phyloP scores from a whole-genome alignment of 30 jellyfish, hydroid and myxozoan species.

The Hydractinia symbiolongicarpus region DNA sequence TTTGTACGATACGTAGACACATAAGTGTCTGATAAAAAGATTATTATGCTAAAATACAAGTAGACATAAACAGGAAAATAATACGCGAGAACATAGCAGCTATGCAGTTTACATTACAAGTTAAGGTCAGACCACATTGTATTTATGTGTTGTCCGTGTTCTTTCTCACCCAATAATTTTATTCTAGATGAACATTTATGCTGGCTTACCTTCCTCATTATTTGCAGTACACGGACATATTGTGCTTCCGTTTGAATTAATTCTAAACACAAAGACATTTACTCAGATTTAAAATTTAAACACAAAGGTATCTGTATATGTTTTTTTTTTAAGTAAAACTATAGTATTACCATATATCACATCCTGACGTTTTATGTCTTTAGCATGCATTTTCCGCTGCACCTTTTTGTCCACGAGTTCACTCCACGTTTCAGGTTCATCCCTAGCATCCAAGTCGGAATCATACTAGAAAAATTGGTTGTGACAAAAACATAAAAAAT shows the following conservation, averaged over 20 bases:
- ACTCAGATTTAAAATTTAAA: neutral
- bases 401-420: conserved; percentile 85
- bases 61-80: neutral
- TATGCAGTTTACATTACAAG: too few relatives aligned
- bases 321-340: neutral
- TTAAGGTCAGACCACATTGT: too few relatives aligned
- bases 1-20: neutral
- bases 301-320: neutral
- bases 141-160: too few relatives aligned
- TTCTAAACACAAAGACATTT: conserved; percentile 37
- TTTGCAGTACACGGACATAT: conserved; percentile 84
- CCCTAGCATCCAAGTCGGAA: conserved; percentile 87
- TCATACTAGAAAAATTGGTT: conserved; percentile 49
- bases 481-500: neutral
- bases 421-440: conserved; percentile 98
- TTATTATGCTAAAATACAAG: neutral
- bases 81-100: neutral
- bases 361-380: conserved; percentile 95
- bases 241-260: conserved; percentile 83
- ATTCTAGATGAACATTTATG: neutral
- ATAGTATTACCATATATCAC: conserved; percentile 79
- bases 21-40: neutral
- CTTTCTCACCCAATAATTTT: neutral
- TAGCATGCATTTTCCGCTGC: conserved; percentile 88
- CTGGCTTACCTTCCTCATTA: conserved; percentile 69